A percentile compares a stretch with the other conserved stretches of the same genome.
phyloP scores from a whole-genome alignment of 2,888 invertebrate species.

The Drosophila setosimentum region DNA sequence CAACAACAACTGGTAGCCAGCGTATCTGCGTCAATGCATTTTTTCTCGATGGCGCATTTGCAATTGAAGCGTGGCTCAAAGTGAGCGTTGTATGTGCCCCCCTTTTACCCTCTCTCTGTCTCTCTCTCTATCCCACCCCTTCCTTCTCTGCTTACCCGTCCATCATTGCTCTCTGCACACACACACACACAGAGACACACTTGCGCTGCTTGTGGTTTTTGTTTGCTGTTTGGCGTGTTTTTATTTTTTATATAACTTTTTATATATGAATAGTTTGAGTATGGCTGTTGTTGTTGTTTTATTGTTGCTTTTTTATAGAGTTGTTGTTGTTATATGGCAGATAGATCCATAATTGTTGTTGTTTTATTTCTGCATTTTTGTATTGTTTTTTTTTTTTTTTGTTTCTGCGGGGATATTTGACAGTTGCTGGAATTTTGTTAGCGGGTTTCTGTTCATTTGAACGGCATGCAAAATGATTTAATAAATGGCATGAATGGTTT shows the following conservation, averaged over 20 bases:
- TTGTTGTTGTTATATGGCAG: conserved; percentile 46
- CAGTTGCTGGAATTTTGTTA: conserved; percentile 58
- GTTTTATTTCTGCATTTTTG: conserved; percentile 66
- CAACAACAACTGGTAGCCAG: conserved; percentile 51
- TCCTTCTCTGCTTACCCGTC: neutral
- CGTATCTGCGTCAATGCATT: conserved; percentile 72
- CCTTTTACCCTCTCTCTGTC: neutral
- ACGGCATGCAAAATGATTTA: conserved; percentile 36
- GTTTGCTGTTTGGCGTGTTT: conserved; percentile 28
- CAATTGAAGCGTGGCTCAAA: conserved; percentile 79
- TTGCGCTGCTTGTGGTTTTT: conserved; percentile 32
- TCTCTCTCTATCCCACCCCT: neutral
- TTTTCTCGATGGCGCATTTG: conserved; percentile 70
- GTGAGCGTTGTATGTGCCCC: conserved; percentile 49
- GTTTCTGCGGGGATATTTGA: conserved; percentile 59
- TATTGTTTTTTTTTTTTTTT: neutral
- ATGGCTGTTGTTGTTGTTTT: conserved; percentile 25
- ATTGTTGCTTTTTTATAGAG: conserved; percentile 53
- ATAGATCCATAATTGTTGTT: conserved; percentile 18
- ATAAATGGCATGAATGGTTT: conserved; percentile 40
- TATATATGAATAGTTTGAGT: conserved; percentile 61
- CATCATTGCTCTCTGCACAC: conserved; percentile 2
- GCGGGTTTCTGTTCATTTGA: conserved; percentile 30
- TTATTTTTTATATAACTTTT: conserved; percentile 78
- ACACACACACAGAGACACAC: neutral